Evolutionary conservation across 1,140 invertebrate species (phyloP).

Genomic region (Leucophenga varia): DNA sequence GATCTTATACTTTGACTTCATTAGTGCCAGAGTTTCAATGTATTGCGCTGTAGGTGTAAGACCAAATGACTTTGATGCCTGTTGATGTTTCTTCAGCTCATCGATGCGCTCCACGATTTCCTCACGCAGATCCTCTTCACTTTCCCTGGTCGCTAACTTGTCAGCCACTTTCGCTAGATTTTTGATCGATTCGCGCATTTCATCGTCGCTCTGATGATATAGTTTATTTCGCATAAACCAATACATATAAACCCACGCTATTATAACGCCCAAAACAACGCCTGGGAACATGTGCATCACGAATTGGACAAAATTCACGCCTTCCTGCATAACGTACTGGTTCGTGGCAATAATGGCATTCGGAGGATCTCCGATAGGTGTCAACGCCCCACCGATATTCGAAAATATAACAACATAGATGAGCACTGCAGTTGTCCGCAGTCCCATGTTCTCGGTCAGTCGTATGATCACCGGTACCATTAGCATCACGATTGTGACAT

Average conservation of each 20-base stretch:
- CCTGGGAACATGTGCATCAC: conserved; percentile 76
- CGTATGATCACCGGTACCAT: conserved; percentile 85
- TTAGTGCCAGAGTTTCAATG: conserved; percentile 19
- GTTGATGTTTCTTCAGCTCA: conserved; percentile 1
- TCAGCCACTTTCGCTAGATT: conserved; percentile 71
- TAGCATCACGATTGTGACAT: conserved; percentile 81
- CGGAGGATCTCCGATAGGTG: conserved; percentile 83
- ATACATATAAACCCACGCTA: conserved; percentile 68
- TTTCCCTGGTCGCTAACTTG: conserved; percentile 72
- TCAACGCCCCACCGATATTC: conserved; percentile 81
- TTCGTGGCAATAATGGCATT: conserved; percentile 84
- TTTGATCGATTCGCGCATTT: conserved; percentile 74
- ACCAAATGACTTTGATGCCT: conserved; percentile 57
- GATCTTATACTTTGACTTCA: conserved; percentile 58
- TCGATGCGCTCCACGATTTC: conserved; percentile 66
- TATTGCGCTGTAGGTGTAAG: conserved; percentile 65
- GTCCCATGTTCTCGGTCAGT: conserved; percentile 79
- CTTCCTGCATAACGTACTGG: conserved; percentile 62
- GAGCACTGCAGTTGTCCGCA: conserved; percentile 76
- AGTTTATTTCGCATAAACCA: conserved; percentile 68
- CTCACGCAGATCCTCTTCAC: conserved; percentile 73
- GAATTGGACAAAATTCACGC: conserved; percentile 75
- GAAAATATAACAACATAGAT: conserved; percentile 78
- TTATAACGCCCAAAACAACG: conserved; percentile 65
- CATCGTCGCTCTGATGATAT: conserved; percentile 65